Conservation (phyloP, 2,888 invertebrate genomes). For the Meta bourneti region DNA sequence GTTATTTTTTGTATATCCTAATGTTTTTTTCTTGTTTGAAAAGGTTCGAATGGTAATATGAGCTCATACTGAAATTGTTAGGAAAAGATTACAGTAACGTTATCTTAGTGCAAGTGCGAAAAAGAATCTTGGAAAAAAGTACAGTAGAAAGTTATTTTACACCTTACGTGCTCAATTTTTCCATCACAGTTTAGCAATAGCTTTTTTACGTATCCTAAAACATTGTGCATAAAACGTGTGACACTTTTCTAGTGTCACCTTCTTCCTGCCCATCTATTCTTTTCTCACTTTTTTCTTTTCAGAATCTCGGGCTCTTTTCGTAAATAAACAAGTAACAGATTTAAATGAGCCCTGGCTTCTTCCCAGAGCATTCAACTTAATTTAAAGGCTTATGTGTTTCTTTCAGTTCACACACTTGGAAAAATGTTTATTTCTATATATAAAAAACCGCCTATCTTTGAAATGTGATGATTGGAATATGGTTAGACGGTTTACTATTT, state of each 20-base stretch:
- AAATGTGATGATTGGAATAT: neutral
- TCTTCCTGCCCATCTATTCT: neutral
- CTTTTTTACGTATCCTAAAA: slow-evolving; percentile 14
- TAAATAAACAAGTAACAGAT: slow-evolving; percentile 2
- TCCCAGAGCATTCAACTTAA: neutral
- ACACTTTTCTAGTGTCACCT: neutral
- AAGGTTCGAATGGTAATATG: slow-evolving; percentile 10
- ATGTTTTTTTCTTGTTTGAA: neutral
- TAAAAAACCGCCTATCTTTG: slow-evolving; percentile 6
- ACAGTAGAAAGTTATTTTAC: neutral
- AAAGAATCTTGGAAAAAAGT: neutral
- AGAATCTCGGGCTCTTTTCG: neutral
- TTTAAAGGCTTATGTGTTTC: neutral
- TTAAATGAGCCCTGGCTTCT: slow-evolving; percentile 16
- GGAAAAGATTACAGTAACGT: slow-evolving; percentile 7
- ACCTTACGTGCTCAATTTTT: slow-evolving; percentile 27
- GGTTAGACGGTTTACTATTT: too few species aligned
- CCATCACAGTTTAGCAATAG: slow-evolving; percentile 1
- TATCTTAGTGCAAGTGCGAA: neutral
- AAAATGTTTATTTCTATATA: neutral
- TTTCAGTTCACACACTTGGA: neutral
- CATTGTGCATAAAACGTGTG: neutral
- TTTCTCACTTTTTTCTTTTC: neutral
- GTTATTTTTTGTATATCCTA: neutral
- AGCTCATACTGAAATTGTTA: slow-evolving; percentile 5